Conservation (phyloP, 2,797 vertebrate species). For the Eremophila alpestris region DNA sequence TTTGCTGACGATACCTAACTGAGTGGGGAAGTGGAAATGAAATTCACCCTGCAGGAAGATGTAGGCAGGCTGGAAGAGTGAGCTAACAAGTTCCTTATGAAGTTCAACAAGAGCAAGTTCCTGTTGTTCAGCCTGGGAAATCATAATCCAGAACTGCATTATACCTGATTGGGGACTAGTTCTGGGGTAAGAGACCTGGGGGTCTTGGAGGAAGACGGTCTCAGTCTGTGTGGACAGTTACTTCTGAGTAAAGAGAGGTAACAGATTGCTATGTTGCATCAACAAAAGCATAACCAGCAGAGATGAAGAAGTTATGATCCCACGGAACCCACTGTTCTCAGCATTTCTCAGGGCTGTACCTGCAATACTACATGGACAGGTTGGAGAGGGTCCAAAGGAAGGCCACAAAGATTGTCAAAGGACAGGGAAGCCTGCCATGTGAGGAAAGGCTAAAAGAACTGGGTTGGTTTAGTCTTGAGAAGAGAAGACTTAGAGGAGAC, state of each 20-base stretch:
- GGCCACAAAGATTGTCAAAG: rapidly evolving
- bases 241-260: neutral
- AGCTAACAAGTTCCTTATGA: neutral
- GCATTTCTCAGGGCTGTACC: neutral
- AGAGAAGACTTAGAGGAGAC: neutral
- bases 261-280: neutral
- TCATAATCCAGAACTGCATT: neutral
- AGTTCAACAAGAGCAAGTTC: neutral
- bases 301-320: neutral
- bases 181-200: neutral
- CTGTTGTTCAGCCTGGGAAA: neutral
- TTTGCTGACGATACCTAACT: neutral
- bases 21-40: neutral
- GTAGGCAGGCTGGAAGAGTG: neutral
- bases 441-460: neutral
- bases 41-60: neutral
- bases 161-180: neutral
- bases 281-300: neutral
- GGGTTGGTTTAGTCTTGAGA: neutral
- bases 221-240: neutral
- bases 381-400: neutral
- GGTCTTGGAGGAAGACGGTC: neutral
- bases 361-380: neutral
- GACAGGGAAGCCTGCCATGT: neutral
- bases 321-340: neutral